Evolutionary conservation across 2,113 vertebrate species (phyloP).

Genomic region (Pterophyllum scalare): DNA sequence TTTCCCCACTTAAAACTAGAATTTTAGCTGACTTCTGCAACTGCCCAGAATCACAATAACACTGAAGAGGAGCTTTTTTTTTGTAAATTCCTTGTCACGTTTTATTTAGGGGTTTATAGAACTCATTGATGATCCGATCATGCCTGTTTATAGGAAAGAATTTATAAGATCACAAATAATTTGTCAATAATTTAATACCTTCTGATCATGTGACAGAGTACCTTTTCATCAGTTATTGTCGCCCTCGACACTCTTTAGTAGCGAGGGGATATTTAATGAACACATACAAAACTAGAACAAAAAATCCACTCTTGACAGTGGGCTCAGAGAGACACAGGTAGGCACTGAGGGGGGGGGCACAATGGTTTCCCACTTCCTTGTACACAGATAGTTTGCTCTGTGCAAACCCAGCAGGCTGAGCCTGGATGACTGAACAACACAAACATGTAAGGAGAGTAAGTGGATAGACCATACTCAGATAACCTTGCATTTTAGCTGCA

Average conservation of each 20-base stretch:
- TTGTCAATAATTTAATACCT: no score
- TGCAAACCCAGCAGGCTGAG: conserved; percentile 21
- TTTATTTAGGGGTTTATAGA: not conserved
- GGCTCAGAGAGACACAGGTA: not conserved
- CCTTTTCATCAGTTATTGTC: not conserved
- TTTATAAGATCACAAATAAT: no score
- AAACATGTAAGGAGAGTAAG: conserved; percentile 8
- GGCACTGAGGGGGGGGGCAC: not conserved
- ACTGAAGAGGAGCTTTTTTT: not conserved
- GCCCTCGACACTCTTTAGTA: not conserved
- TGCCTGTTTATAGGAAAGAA: not conserved
- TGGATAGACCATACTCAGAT: not conserved
- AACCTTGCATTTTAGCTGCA: not conserved
- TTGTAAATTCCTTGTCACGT: rapidly evolving
- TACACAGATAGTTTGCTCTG: conserved; percentile 4
- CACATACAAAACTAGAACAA: not conserved
- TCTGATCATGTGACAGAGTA: not conserved
- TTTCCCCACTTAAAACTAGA: rapidly evolving
- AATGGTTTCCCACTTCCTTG: not conserved
- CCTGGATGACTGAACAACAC: conserved; percentile 18
- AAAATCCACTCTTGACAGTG: not conserved
- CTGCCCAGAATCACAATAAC: not conserved
- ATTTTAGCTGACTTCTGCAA: not conserved
- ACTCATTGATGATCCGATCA: not conserved
- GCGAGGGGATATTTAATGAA: not conserved